phyloP scores from a whole-genome alignment of 2,797 vertebrate species.

The Macropus fuliginosus region DNA sequence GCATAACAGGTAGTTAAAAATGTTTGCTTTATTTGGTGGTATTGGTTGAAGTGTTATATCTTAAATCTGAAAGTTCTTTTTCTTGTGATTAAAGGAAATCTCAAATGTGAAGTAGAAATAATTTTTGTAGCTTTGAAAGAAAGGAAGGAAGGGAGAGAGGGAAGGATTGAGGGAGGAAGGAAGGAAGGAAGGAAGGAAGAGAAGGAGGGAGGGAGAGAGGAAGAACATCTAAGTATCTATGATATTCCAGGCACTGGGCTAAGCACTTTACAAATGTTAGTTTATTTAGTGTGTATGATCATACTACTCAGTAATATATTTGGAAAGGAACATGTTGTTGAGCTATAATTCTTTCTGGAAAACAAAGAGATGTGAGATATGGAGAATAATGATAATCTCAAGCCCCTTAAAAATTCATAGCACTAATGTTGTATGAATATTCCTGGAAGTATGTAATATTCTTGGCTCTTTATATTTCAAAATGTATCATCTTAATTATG shows the following conservation, averaged over 20 bases:
- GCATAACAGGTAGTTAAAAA: too few relatives aligned
- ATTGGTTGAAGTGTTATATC: too few relatives aligned
- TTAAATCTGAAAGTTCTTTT: too few relatives aligned
- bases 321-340: constrained; percentile 51
- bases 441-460: constrained; percentile 60
- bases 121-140: too few relatives aligned
- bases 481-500: constrained; percentile 47
- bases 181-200: too few relatives aligned
- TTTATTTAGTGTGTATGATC: neutral
- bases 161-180: too few relatives aligned
- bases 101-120: too few relatives aligned
- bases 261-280: neutral
- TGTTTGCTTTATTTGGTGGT: too few relatives aligned
- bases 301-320: constrained; percentile 5
- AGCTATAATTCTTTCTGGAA: constrained; percentile 55
- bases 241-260: neutral
- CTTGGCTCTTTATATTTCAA: constrained; percentile 33
- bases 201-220: too few relatives aligned
- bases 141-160: too few relatives aligned
- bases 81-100: too few relatives aligned
- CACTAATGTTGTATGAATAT: constrained; percentile 38
- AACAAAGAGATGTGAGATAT: constrained; percentile 43
- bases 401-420: constrained; percentile 53
- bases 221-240: neutral
- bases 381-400: constrained; percentile 13